These are phyloP conservation scores for Poeciliopsis gracilis DNA, from an alignment of 2,797 vertebrate species.

Conservation along the genomic window DNA sequence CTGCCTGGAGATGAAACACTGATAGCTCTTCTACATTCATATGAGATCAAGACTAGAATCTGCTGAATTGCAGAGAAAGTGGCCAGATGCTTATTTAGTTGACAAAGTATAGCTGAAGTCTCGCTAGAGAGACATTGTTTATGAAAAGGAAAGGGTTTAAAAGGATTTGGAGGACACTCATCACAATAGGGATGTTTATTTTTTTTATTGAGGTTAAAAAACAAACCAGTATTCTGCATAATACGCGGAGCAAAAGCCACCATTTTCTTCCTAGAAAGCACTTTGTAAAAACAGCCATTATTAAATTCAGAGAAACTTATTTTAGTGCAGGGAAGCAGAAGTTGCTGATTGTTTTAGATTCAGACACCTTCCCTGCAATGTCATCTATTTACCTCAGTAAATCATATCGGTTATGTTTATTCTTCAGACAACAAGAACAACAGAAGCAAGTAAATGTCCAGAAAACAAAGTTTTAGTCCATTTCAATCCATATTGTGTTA, in stretches of 20 bases:
- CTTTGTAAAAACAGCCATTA: background rate
- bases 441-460: background rate
- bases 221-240: background rate
- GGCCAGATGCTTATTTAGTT: slow-evolving; percentile 1
- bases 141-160: background rate
- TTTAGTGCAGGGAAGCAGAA: background rate
- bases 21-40: background rate
- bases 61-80: background rate
- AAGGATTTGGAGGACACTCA: background rate
- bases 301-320: background rate
- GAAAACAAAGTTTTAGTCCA: background rate
- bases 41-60: background rate
- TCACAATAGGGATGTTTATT: background rate
- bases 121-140: background rate
- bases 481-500: background rate
- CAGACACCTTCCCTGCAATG: background rate
- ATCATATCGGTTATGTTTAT: background rate
- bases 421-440: background rate
- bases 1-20: too few relatives aligned
- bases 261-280: background rate
- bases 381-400: background rate
- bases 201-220: background rate
- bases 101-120: background rate
- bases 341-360: background rate
- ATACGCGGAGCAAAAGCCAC: background rate